These are phyloP conservation scores for Odontesthes bonariensis DNA, from an alignment of 2,113 vertebrate genomes.

Conservation along the genomic window DNA sequence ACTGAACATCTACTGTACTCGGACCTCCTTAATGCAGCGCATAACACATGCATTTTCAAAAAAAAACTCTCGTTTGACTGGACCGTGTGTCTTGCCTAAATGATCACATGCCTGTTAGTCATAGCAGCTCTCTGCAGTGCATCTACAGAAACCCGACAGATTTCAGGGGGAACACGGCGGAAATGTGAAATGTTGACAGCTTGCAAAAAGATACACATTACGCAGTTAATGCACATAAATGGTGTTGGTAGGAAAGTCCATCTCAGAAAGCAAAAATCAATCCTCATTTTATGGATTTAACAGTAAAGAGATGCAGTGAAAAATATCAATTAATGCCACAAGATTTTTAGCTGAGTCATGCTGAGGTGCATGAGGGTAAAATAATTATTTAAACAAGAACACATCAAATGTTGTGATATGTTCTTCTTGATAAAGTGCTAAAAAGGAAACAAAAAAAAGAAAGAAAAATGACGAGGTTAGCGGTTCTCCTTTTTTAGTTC, in stretches of 20 bases:
- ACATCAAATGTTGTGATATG: too few relatives aligned
- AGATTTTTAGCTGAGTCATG: too few relatives aligned
- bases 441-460: too few relatives aligned
- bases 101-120: not conserved
- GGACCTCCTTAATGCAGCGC: not conserved
- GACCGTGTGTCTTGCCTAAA: not conserved
- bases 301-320: too few relatives aligned
- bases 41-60: not conserved
- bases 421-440: too few relatives aligned
- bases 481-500: too few relatives aligned
- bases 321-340: too few relatives aligned
- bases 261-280: not conserved
- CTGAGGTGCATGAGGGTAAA: too few relatives aligned
- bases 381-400: too few relatives aligned
- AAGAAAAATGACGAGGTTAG: too few relatives aligned
- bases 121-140: not conserved
- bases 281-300: too few relatives aligned
- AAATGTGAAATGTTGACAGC: not conserved
- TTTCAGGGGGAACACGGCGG: not conserved
- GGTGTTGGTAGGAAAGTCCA: not conserved
- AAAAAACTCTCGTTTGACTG: not conserved
- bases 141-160: not conserved
- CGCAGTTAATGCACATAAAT: not conserved
- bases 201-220: not conserved
- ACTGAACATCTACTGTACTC: conserved; percentile 7